Evolutionary conservation across 2,797 vertebrate genomes (phyloP), one percentile per base, ranked within the genome.

Genomic region (Eupleurogrammus muticus): DNA sequence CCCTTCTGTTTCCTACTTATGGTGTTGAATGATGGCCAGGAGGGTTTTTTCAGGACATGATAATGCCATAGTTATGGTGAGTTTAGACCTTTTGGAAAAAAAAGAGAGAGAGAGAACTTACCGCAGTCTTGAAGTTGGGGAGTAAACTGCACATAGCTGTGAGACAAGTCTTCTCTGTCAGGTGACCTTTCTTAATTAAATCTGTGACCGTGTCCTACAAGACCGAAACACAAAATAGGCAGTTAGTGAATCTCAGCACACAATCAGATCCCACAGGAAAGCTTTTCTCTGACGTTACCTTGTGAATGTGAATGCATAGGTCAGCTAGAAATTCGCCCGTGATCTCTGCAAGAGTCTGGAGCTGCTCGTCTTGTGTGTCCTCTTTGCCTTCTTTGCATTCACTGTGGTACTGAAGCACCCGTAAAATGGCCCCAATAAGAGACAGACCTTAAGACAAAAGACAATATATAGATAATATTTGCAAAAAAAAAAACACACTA

Each of bases 261-360:
- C 0, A 42, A 55, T 64, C 4, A 35, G 20, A 36, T 20, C 11
- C 2, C 24, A 19, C 9, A 48, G 24, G n/a, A 59, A 59, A 35
- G 1, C 3, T 4, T 66, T 47, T 9, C 21, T 55, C 9, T 44
- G 32, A 23, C 3, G 1, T 72, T 92, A 98, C 98, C 95, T 95
- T 96, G 14, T 94, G 86, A 76, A 97, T 83, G 20, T 92, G 75
- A 71, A 85, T 72, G 73, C 96, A 91, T 69, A 99, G 87, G 83
- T 95, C 94, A 52, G 96, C 95, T 52, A 99, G 95, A 66, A 99
- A 95, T 90, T 99, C 98, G 38, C 93, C 91, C 44, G 95, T 94
- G 79, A 96, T 94, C 78, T 97, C 96, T 70, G 94, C 92, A 64
- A 99, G 90, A 63, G 95, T 94, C 85, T 93, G 92, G 68, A 97